Conservation (phyloP, 2,113 vertebrate genomes). For the Alligator sinensis region DNA sequence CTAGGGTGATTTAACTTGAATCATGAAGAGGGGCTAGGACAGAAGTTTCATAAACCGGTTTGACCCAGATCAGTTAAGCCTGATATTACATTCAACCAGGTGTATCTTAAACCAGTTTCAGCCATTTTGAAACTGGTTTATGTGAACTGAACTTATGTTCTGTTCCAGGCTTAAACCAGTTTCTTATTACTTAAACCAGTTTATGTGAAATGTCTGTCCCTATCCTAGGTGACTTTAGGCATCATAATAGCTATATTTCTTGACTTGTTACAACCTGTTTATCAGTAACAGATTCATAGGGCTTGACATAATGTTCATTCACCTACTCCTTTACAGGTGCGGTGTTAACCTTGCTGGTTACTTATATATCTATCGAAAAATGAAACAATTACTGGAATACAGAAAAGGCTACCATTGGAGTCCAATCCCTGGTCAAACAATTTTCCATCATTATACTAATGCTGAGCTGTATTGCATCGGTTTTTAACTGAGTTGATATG, state of each 20-base stretch:
- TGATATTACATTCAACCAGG: too few species aligned
- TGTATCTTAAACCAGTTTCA: too few species aligned
- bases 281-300: constrained; percentile 2
- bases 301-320: background rate
- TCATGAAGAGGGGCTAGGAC: too few species aligned
- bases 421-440: background rate
- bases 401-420: background rate
- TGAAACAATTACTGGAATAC: background rate
- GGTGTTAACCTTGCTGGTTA: background rate
- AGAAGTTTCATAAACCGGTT: too few species aligned
- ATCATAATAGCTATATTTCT: constrained; percentile 4
- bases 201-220: too few species aligned
- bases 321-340: background rate
- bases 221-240: constrained; percentile 14
- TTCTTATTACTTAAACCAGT: too few species aligned
- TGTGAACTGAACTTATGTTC: too few species aligned
- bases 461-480: background rate
- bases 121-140: too few species aligned
- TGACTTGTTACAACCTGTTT: background rate
- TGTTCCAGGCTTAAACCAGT: too few species aligned
- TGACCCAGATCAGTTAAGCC: too few species aligned
- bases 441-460: background rate
- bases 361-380: background rate
- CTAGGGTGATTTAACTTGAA: too few species aligned
- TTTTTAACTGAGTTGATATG: background rate